Conservation (phyloP, 2,113 vertebrate genomes). For the Progne subis region DNA sequence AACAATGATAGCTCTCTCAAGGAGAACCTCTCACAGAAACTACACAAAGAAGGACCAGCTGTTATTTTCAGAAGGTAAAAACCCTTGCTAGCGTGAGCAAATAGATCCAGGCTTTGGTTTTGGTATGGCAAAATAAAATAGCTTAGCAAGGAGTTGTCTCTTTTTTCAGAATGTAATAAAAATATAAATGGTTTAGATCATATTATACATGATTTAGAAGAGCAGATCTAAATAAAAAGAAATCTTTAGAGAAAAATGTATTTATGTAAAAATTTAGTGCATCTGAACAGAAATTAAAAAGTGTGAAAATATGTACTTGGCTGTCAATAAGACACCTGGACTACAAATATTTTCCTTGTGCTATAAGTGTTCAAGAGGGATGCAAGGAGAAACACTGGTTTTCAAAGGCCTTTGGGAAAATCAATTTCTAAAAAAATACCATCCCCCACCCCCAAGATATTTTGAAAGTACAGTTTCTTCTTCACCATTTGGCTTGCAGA, state of each 20-base stretch:
- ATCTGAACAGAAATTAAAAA: not conserved
- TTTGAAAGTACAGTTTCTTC: not conserved
- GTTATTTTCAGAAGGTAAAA: not conserved
- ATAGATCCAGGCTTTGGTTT: not conserved
- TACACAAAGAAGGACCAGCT: not conserved
- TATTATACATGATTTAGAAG: not conserved
- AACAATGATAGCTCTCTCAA: not conserved
- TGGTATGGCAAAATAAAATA: not conserved
- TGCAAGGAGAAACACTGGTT: not conserved
- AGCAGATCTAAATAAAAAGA: not conserved
- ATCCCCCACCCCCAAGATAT: rapidly evolving
- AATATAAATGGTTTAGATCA: not conserved
- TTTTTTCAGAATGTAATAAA: not conserved
- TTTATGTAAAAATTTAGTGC: not conserved
- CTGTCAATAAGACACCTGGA: not conserved
- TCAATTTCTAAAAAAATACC: not conserved
- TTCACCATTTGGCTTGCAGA: not conserved
- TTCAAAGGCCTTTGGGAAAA: not conserved
- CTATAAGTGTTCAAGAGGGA: not conserved
- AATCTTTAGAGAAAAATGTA: not conserved
- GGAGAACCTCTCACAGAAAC: not conserved
- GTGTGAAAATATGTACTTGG: not conserved
- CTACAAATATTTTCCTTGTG: not conserved
- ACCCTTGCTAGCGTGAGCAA: not conserved
- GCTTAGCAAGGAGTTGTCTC: not conserved